Evolutionary conservation across 2,113 vertebrate genomes (phyloP), one percentile per base, ranked within the genome.

Genomic region (Turdus rufiventris): DNA sequence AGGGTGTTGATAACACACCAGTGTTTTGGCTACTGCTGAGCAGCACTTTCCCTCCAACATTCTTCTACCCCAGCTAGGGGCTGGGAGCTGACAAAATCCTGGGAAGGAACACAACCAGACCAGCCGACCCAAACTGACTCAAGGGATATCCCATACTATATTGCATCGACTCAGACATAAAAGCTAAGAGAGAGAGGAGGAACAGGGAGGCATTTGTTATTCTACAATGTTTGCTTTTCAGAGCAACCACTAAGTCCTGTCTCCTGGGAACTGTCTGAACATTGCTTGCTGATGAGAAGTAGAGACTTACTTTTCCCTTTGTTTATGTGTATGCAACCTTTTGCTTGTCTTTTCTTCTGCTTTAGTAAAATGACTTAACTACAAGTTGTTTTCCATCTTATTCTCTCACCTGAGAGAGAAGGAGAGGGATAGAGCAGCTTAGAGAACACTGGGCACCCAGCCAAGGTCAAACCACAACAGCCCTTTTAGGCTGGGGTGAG

Each of bases 221-320:
- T 56, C 50, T 23, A 18, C 4, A 4, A 17, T 1, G 1, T n/a
- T 33, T 84, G 18, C 14, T 47, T 84, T 63, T 33, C 0, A 0
- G 14, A 33, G 14, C 14, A 54, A 38, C 14, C 7, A 14, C 14
- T 45, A 18, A 0, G 1, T 29, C 23, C 28, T 38, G 14, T n/a
- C 21, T 56, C 50, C 29, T 0, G 0, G 29, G 19, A 74, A 19
- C 4, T 28, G 17, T 36, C 16, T 51, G 20, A 43, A 61, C 5
- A 53, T 25, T 14, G 6, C 18, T 56, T 54, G 42, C 6, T n/a
- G 40, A 63, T n/a, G 19, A 47, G 23, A 47, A 47, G 11, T 18
- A 38, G n/a, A 73, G 14, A 23, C 23, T 61, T 33, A 26, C 8
- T 45, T 63, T 65, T 47, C 23, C 9, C 28, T 54, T 84, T 21